Percentiles rank a stretch among this genome's conserved stretches.
phyloP scores from a whole-genome alignment of 1,140 invertebrate species.

The Saxidomus purpurata region DNA sequence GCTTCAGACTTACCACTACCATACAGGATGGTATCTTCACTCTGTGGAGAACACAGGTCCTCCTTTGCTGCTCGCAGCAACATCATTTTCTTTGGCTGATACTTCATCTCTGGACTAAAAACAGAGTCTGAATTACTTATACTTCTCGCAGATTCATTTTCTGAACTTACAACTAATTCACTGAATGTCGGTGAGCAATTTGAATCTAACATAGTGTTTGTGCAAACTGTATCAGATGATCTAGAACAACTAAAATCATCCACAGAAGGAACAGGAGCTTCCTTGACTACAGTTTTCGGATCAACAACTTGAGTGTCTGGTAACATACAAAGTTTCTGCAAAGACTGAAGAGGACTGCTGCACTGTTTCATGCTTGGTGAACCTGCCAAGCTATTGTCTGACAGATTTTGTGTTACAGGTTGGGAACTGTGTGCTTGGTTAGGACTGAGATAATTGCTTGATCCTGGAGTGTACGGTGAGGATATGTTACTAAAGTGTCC shows the following conservation, averaged over 20 bases:
- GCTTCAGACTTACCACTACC: not conserved
- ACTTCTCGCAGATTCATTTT: not conserved
- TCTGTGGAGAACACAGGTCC: not conserved
- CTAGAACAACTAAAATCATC: slow-evolving; percentile 18
- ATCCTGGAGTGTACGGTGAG: slow-evolving; percentile 64
- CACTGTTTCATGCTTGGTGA: not conserved
- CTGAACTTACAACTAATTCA: not conserved
- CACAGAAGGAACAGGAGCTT: slow-evolving; percentile 77
- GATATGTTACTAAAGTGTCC: slow-evolving; percentile 61
- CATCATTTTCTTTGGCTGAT: slow-evolving; percentile 63
- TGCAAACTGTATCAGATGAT: not conserved
- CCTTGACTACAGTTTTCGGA: slow-evolving; percentile 84
- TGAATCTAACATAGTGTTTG: not conserved
- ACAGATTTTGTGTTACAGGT: not conserved
- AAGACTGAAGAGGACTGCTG: slow-evolving; percentile 79
- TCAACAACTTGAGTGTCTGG: slow-evolving; percentile 84
- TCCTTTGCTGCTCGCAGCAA: slow-evolving; percentile 35
- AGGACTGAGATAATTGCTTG: slow-evolving; percentile 63
- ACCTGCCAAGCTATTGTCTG: not conserved
- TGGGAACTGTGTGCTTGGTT: not conserved
- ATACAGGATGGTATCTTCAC: not conserved
- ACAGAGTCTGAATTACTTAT: not conserved
- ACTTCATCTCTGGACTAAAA: slow-evolving; percentile 25
- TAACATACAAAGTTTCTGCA: slow-evolving; percentile 84
- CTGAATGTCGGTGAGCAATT: not conserved